Conservation (phyloP, 2,888 invertebrate species). For the Fabriciana adippe region DNA sequence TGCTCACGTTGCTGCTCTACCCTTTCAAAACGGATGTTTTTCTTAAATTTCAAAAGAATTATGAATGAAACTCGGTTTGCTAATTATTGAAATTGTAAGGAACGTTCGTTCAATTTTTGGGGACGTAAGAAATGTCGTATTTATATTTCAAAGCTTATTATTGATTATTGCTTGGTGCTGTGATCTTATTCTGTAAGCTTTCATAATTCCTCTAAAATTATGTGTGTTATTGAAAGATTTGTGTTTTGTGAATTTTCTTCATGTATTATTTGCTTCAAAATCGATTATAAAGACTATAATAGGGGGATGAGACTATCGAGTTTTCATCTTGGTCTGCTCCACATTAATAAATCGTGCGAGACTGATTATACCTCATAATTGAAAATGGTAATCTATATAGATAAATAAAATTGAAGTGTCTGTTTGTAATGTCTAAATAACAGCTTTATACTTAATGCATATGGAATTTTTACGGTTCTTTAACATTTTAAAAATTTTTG, state of each 20-base stretch:
- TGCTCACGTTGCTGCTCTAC: slow-evolving; percentile 69
- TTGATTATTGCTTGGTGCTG: slow-evolving; percentile 9
- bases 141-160: slow-evolving; percentile 14
- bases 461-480: too few species aligned
- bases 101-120: neutral
- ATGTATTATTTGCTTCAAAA: neutral
- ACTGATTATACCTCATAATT: too few species aligned
- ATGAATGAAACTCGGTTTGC: slow-evolving; percentile 35
- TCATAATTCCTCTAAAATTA: neutral
- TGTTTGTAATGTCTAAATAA: too few species aligned
- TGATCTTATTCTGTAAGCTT: slow-evolving; percentile 15
- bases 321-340: too few species aligned
- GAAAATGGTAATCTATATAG: too few species aligned
- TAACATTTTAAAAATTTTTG: too few species aligned
- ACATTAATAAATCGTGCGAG: too few species aligned
- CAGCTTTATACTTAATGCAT: too few species aligned
- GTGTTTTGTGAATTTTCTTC: neutral
- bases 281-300: neutral
- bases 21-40: slow-evolving; percentile 70
- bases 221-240: slow-evolving; percentile 1
- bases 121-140: slow-evolving; percentile 6
- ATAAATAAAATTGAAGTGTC: too few species aligned
- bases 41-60: slow-evolving; percentile 53
- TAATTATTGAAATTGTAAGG: slow-evolving; percentile 37
- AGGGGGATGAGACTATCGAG: neutral